A percentile compares a stretch with the other conserved stretches of the same genome.
phyloP scores from a whole-genome alignment of 2,113 vertebrate genomes.

The Mirza zaza region DNA sequence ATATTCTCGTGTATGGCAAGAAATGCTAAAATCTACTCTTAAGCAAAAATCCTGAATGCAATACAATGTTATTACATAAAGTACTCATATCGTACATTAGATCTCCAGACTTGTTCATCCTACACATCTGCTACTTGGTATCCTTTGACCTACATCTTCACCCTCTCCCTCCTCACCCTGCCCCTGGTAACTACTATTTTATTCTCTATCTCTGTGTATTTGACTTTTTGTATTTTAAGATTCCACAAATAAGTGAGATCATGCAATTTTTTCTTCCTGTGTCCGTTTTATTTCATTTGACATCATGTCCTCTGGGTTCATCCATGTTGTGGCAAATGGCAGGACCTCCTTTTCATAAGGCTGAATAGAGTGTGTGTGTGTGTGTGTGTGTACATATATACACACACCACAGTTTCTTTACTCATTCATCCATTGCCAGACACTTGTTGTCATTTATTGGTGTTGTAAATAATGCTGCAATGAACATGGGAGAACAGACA shows the following conservation, averaged over 20 bases:
- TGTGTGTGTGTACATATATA: not conserved
- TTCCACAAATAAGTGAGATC: not conserved
- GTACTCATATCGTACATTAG: not conserved
- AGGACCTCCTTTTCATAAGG: not conserved
- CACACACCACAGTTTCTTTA: not conserved
- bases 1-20: not conserved
- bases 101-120: not conserved
- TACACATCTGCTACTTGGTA: not conserved
- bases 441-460: not conserved
- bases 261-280: not conserved
- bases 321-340: not conserved
- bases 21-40: not conserved
- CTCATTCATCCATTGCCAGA: not conserved
- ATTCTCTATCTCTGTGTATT: not conserved
- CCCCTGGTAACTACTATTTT: not conserved
- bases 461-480: not conserved
- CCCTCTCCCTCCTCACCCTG: not conserved
- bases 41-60: not conserved
- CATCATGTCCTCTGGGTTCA: not conserved
- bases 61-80: not conserved
- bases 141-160: not conserved
- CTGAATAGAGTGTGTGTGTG: not conserved
- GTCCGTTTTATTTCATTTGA: not conserved
- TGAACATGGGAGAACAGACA: fast-evolving
- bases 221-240: not conserved